Percentiles rank a stretch among this genome's conserved stretches.
Conservation (phyloP, 2,888 invertebrate genomes). For the Lydus trimaculatus region DNA sequence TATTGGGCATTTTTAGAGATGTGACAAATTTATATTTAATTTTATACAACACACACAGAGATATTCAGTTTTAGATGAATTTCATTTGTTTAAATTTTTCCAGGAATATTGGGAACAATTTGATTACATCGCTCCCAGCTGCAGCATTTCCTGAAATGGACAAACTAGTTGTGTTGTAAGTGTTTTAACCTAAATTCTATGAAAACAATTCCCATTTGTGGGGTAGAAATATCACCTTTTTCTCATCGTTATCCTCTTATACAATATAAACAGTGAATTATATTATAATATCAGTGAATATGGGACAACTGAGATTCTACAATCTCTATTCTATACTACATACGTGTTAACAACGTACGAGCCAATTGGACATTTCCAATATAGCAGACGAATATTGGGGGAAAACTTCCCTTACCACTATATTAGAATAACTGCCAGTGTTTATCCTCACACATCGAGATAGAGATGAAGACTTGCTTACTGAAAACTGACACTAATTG, state of each 20-base stretch:
- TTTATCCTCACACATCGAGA: too few relatives aligned
- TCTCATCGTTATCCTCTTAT: background rate
- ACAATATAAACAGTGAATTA: background rate
- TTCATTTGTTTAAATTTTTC: constrained; percentile 43
- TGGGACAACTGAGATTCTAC: background rate
- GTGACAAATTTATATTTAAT: background rate
- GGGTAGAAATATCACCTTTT: constrained; percentile 1
- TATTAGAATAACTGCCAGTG: too few relatives aligned
- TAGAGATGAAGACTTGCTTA: too few relatives aligned
- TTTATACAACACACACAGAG: background rate
- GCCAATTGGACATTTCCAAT: too few relatives aligned
- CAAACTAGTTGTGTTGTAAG: constrained; percentile 84
- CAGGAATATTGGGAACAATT: constrained; percentile 82
- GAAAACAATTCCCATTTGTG: background rate
- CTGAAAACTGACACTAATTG: too few relatives aligned
- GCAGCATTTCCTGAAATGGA: constrained; percentile 76
- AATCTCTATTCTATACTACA: background rate
- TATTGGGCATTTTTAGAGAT: constrained; percentile 4
- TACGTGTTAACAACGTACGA: too few relatives aligned
- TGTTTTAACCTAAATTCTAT: constrained; percentile 45
- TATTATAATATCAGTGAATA: background rate
- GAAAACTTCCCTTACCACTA: too few relatives aligned
- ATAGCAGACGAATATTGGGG: too few relatives aligned
- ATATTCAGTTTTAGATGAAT: background rate
- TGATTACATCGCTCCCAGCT: constrained; percentile 71